A percentile compares a stretch with the other conserved stretches of the same genome.
Conservation (phyloP, 2,888 invertebrate species). For the Ecdyonurus torrentis region DNA sequence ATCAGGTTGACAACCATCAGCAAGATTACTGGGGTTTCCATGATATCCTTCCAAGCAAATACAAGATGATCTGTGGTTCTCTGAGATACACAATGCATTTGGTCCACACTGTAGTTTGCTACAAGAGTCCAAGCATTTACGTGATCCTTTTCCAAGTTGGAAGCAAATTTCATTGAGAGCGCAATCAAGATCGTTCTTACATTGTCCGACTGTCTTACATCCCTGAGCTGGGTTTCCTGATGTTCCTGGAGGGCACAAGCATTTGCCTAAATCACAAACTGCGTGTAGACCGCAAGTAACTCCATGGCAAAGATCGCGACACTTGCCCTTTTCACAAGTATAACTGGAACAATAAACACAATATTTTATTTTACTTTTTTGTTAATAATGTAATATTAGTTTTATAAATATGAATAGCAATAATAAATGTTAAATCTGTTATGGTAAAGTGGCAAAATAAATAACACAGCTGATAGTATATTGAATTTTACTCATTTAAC, state of each 20-base stretch:
- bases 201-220: constrained; percentile 57
- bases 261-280: constrained; percentile 60
- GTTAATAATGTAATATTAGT: too few relatives aligned
- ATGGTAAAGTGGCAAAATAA: too few relatives aligned
- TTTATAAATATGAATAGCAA: too few relatives aligned
- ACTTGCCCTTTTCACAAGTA: constrained; percentile 52
- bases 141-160: constrained; percentile 55
- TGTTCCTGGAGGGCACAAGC: constrained; percentile 63
- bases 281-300: constrained; percentile 68
- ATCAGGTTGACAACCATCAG: constrained; percentile 59
- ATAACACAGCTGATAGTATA: too few relatives aligned
- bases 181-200: constrained; percentile 67
- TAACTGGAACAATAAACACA: constrained; percentile 24
- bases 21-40: constrained; percentile 68
- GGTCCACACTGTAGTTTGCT: constrained; percentile 79
- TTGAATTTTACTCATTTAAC: too few relatives aligned
- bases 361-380: background rate
- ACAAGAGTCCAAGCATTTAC: constrained; percentile 77
- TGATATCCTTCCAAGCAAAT: constrained; percentile 66
- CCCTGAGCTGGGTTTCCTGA: constrained; percentile 55
- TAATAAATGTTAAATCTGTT: too few relatives aligned
- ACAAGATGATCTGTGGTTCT: constrained; percentile 71
- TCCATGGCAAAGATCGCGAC: constrained; percentile 58
- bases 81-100: constrained; percentile 70
- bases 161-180: constrained; percentile 74